Conservation (phyloP, 1,140 invertebrate genomes). For the Pseudomyrmex gracilis region DNA sequence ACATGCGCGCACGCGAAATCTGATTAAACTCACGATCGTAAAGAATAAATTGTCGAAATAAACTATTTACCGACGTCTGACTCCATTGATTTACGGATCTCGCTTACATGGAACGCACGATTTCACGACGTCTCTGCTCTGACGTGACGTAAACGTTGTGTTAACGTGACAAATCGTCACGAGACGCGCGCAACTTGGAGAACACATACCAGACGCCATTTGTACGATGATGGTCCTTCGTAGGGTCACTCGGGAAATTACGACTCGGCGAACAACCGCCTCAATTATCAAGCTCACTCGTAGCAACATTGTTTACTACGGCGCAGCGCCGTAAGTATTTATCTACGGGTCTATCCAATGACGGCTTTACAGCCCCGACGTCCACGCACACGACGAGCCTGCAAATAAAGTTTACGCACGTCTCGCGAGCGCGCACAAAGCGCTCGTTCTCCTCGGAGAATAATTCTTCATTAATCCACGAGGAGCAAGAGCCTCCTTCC, state of each 20-base stretch:
- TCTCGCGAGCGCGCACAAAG: constrained; percentile 42
- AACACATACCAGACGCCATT: constrained; percentile 41
- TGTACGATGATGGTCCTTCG: constrained; percentile 4
- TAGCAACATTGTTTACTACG: constrained; percentile 73
- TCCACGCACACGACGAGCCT: constrained; percentile 34
- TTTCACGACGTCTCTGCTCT: constrained; percentile 8
- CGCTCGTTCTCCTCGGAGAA: constrained; percentile 42
- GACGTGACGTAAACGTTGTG: constrained; percentile 1
- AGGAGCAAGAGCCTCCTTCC: constrained; percentile 7
- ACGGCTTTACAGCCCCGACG: constrained; percentile 65
- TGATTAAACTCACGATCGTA: too few species aligned
- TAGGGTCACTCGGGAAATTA: constrained; percentile 48
- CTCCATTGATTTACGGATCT: constrained; percentile 13
- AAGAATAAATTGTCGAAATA: neutral
- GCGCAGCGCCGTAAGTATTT: constrained; percentile 63
- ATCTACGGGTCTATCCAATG: constrained; percentile 62
- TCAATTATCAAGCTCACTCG: constrained; percentile 74
- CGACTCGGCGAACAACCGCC: constrained; percentile 62
- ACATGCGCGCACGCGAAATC: too few species aligned
- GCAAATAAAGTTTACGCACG: constrained; percentile 54
- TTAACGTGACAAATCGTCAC: constrained; percentile 12
- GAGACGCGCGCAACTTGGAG: constrained; percentile 7
- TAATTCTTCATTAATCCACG: constrained; percentile 67
- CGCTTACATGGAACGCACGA: neutral
- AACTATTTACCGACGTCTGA: neutral